Evolutionary conservation across 2,888 invertebrate genomes (phyloP).

Genomic region (Glyphotaelius pellucidus): DNA sequence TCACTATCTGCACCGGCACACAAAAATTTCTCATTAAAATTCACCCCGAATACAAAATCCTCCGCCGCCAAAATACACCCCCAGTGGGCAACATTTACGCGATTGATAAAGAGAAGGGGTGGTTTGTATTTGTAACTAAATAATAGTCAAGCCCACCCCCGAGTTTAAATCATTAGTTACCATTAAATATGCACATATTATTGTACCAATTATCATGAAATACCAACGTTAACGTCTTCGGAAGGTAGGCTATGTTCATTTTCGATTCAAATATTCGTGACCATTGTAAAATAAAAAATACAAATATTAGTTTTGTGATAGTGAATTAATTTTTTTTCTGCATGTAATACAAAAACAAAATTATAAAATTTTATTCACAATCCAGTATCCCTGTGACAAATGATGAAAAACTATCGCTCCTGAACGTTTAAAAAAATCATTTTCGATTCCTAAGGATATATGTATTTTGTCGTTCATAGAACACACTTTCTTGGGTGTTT

Average conservation of each 20-base stretch:
- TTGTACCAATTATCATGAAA: background rate
- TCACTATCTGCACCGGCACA: conserved; percentile 44
- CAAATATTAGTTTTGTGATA: no score
- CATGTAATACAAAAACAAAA: no score
- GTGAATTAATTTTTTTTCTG: no score
- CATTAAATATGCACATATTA: conserved; percentile 43
- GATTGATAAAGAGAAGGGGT: conserved; percentile 12
- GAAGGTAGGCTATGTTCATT: background rate
- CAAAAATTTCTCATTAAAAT: conserved; percentile 63
- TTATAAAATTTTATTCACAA: no score
- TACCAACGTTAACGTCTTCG: background rate
- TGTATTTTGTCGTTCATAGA: no score
- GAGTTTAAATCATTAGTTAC: conserved; percentile 31
- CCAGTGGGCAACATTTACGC: conserved; percentile 30
- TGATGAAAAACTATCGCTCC: no score
- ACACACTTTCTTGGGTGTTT: no score
- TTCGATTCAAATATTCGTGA: background rate
- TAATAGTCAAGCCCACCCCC: conserved; percentile 21
- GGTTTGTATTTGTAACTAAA: conserved; percentile 32
- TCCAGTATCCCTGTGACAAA: no score
- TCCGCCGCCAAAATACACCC: conserved; percentile 57
- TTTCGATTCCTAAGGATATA: no score
- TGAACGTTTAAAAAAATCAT: no score
- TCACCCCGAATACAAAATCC: conserved; percentile 60
- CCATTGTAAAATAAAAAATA: no score